These are phyloP conservation scores for Drosophila vallismaia DNA, from an alignment of 2,888 invertebrate species.

Conservation along the genomic window DNA sequence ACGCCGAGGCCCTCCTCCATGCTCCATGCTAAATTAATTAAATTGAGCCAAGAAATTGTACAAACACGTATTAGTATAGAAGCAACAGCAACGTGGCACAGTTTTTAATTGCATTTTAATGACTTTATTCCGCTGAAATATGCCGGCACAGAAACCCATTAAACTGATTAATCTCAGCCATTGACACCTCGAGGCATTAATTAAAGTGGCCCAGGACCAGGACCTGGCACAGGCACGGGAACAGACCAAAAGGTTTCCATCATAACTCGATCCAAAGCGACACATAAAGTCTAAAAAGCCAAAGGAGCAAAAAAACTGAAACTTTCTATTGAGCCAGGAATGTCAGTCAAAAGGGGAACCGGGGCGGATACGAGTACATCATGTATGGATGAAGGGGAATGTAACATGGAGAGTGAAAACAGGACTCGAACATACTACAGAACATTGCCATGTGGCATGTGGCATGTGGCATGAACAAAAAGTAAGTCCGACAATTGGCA, in stretches of 20 bases:
- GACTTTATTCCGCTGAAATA: conserved; percentile 64
- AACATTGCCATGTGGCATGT: conserved; percentile 37
- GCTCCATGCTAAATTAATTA: conserved; percentile 62
- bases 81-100: conserved; percentile 32
- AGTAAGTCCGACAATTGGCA: conserved; percentile 67
- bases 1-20: conserved; percentile 3
- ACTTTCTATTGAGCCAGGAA: conserved; percentile 31
- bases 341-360: conserved; percentile 23
- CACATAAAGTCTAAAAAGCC: conserved; percentile 1
- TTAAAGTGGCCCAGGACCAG: conserved; percentile 30
- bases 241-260: conserved; percentile 29
- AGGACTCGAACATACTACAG: conserved; percentile 14
- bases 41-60: conserved; percentile 62
- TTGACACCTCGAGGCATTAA: conserved; percentile 64
- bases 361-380: conserved; percentile 3
- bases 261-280: conserved; percentile 35
- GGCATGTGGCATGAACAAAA: conserved; percentile 41
- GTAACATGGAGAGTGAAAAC: conserved; percentile 12
- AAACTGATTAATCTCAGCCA: conserved; percentile 71
- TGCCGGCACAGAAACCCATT: conserved; percentile 61
- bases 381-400: background rate
- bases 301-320: conserved; percentile 3
- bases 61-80: conserved; percentile 25
- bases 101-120: conserved; percentile 78
- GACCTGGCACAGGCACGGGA: no score